Base-by-base conservation (phyloP, 2,797 vertebrate species). In the Hybognathus amarus region DNA sequence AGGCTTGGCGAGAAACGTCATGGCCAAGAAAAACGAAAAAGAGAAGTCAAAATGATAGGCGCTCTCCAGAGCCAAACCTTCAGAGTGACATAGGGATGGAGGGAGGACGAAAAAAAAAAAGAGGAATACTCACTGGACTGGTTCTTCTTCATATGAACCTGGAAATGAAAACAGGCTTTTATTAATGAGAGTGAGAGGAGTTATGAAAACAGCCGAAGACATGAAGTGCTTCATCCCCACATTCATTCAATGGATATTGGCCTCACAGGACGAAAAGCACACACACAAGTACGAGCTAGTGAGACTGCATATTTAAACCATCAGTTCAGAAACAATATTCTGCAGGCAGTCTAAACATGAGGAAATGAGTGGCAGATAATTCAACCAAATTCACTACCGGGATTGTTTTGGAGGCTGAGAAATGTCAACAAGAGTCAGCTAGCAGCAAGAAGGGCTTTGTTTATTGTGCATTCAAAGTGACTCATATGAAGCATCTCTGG, bases 131-230 rank as follows among this genome's bases (percentile, higher is more conserved):
- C 95, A 99, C 98, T 98, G 92, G 97, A 97, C 85, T 95, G 96
- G 93, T 98, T 98, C 91, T 94, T 95, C 91, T 95, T 96, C 92
- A 97, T 96, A 91, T 97, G 96, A 89, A 95, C 96, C 98, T 99
- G 92, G 89, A 92, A 93, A 89, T 80, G 90, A 88, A 87, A 92
- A 94, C 90, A 91, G 64, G 88, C 77, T 89, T 85, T 76, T 86
- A 90, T 92, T 89, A 91, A 87, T 85, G 70, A 85, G 79, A 82
- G 69, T 80, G 82, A 83, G 69, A 80, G 63, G 47, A 88, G 50
- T 82, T 82, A 87, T 74, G 30, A 86, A 88, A 86, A 86, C 79
- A 86, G 79, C 17, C 70, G 24, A 80, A 30, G 42, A 82, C 74
- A 85, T 84, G 33, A 85, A 80, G 66, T 52, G 80, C 82, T 83